Conservation (phyloP, 2,797 vertebrate species). For the Crocodylus rhombifer region DNA sequence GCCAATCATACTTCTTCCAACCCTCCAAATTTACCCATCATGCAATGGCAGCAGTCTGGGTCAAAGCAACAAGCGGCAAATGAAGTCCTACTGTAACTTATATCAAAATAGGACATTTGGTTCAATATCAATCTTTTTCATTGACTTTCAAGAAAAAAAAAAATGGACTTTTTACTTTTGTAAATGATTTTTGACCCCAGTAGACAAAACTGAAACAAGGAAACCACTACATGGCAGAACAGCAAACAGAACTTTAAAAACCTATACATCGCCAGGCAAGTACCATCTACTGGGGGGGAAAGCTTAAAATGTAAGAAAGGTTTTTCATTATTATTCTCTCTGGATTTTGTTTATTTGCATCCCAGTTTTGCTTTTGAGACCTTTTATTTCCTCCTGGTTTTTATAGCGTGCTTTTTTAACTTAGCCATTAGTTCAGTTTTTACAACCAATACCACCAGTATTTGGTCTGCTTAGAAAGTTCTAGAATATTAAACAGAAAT, state of each 20-base stretch:
- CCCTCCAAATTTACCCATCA: not conserved
- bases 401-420: not conserved
- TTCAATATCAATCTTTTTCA: not conserved
- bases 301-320: not conserved
- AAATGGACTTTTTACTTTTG: not conserved
- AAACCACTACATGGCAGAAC: not conserved
- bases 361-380: accelerated
- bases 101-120: not conserved
- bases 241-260: not conserved
- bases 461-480: not conserved
- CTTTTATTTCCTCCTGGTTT: not conserved
- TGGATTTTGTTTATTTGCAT: not conserved
- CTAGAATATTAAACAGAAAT: not conserved
- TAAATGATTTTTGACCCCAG: not conserved
- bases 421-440: not conserved
- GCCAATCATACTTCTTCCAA: not conserved
- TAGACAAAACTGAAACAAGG: not conserved
- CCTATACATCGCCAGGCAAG: not conserved
- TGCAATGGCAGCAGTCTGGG: not conserved
- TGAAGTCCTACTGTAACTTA: not conserved
- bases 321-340: not conserved
- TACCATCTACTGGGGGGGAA: not conserved
- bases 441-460: constrained; percentile 1
- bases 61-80: not conserved
- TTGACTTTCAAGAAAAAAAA: not conserved